phyloP scores from a whole-genome alignment of 2,113 vertebrate species.

The Sylvietta virens region DNA sequence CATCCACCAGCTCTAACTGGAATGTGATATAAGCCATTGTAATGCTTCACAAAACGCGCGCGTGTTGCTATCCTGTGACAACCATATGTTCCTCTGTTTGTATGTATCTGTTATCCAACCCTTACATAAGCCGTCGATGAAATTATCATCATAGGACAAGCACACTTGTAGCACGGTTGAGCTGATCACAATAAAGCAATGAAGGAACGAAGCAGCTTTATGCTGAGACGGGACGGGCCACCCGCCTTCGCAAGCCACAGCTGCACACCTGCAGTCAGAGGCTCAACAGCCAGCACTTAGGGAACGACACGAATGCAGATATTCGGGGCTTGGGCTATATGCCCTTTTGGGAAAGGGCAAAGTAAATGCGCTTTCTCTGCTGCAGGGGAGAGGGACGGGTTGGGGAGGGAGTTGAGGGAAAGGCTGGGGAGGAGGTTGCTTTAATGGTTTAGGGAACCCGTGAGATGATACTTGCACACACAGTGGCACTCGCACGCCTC shows the following conservation, averaged over 20 bases:
- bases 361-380: background rate
- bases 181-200: background rate
- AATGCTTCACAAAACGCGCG: background rate
- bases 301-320: background rate
- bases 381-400: background rate
- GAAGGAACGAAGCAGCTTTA: background rate
- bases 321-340: background rate
- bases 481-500: background rate
- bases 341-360: background rate
- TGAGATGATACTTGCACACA: no score
- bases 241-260: background rate
- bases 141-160: slow-evolving; percentile 8
- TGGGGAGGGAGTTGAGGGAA: background rate
- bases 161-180: background rate
- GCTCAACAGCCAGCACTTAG: background rate
- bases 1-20: background rate
- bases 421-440: background rate
- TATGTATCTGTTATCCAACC: background rate
- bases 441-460: no score
- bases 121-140: slow-evolving; percentile 30
- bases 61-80: background rate
- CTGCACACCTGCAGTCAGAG: background rate
- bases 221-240: background rate
- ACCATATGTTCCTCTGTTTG: slow-evolving; percentile 1
- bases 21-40: background rate